Conservation (phyloP, 2,113 vertebrate species). For the Thunnus maccoyii region DNA sequence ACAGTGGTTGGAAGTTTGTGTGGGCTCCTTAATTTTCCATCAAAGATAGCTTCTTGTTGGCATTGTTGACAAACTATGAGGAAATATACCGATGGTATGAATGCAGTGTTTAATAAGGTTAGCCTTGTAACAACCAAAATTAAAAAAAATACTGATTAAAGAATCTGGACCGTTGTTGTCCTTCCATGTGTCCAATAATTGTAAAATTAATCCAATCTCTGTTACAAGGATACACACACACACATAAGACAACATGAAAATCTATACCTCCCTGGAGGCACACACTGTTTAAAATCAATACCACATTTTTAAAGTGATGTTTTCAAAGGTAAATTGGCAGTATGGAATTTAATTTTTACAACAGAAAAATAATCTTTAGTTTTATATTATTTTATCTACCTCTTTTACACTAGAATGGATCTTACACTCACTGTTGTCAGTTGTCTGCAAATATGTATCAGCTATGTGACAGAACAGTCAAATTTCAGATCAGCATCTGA, state of each 20-base stretch:
- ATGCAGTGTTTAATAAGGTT: background rate
- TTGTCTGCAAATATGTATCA: too few species aligned
- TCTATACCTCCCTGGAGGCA: background rate
- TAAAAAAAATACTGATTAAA: background rate
- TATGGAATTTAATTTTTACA: background rate
- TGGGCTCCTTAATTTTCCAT: too few species aligned
- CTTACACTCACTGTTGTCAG: too few species aligned
- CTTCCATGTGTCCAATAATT: background rate
- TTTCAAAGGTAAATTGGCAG: background rate
- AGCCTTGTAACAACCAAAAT: too few species aligned
- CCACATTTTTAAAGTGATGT: background rate
- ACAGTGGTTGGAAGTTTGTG: too few species aligned
- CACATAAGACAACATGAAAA: background rate
- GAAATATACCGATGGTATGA: too few species aligned
- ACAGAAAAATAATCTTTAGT: background rate
- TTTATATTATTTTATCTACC: background rate
- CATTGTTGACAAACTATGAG: too few species aligned
- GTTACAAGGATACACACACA: background rate
- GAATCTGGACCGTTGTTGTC: background rate
- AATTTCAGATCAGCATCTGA: constrained; percentile 1
- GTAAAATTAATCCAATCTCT: background rate
- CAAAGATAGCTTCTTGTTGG: too few species aligned
- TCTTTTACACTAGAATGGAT: background rate
- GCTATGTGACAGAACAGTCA: too few species aligned
- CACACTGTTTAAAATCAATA: constrained; percentile 4